Evolutionary conservation across 1,140 invertebrate species (phyloP).

Genomic region (Cardiocondyla obscurior): DNA sequence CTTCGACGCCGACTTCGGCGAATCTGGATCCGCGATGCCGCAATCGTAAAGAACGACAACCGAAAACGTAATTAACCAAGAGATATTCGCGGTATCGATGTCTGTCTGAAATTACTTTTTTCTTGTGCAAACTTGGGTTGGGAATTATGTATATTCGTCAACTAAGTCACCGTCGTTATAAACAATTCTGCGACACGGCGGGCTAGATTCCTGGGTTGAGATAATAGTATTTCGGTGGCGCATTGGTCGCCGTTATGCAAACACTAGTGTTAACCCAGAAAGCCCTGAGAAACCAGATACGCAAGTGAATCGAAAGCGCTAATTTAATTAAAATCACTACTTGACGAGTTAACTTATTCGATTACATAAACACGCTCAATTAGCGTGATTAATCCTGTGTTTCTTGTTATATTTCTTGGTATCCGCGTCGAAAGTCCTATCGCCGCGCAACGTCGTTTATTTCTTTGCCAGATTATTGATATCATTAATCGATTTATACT

Average conservation of each 20-base stretch:
- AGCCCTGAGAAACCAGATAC: not conserved
- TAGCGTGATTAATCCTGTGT: not conserved
- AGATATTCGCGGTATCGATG: not conserved
- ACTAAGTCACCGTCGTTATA: not conserved
- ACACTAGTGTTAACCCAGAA: not conserved
- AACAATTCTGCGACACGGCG: not conserved
- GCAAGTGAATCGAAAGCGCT: not conserved
- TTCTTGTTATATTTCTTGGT: not conserved
- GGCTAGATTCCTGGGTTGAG: not conserved
- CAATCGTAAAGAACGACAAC: not conserved
- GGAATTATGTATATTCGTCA: not conserved
- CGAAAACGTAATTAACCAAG: not conserved
- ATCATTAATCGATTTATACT: not conserved
- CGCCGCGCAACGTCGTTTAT: not conserved
- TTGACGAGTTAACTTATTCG: not conserved
- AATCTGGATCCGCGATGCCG: not conserved
- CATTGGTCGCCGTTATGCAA: constrained; percentile 15
- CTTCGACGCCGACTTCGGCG: not conserved
- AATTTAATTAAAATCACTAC: constrained; percentile 21
- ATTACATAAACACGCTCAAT: not conserved
- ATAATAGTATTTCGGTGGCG: not conserved
- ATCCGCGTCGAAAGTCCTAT: not conserved
- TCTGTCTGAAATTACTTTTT: not conserved
- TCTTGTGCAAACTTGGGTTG: not conserved
- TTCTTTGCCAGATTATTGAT: not conserved